Conservation (phyloP, 2,888 invertebrate genomes). For the Ferdinandea cuprea region DNA sequence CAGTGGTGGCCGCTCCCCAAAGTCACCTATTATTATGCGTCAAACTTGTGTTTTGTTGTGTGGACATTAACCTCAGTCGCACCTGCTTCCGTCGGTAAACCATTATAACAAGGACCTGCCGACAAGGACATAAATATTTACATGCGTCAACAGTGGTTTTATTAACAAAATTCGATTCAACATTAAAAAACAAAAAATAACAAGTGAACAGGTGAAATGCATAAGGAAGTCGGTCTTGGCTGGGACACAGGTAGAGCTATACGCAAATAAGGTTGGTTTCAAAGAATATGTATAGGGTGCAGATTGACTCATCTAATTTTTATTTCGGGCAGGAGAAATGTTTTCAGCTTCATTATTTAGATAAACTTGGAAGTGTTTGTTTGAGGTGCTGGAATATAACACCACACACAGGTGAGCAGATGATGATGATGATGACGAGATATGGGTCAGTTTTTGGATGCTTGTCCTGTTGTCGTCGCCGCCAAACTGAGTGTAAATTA, state of each 20-base stretch:
- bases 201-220: slow-evolving; percentile 49
- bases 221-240: neutral
- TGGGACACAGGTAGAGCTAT: slow-evolving; percentile 36
- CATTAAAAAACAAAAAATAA: slow-evolving; percentile 30
- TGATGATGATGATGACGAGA: slow-evolving; percentile 8
- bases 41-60: slow-evolving; percentile 20
- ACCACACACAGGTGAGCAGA: slow-evolving; percentile 66
- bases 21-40: slow-evolving; percentile 42
- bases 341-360: slow-evolving; percentile 41
- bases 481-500: slow-evolving; percentile 6
- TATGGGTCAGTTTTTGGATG: slow-evolving; percentile 41
- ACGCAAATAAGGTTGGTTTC: slow-evolving; percentile 11
- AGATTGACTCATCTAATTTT: slow-evolving; percentile 60
- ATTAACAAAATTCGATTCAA: slow-evolving; percentile 49
- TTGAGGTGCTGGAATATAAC: slow-evolving; percentile 23
- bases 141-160: slow-evolving; percentile 52
- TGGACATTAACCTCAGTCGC: slow-evolving; percentile 65
- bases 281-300: slow-evolving; percentile 18
- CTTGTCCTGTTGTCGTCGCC: slow-evolving; percentile 11
- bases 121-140: slow-evolving; percentile 70
- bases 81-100: slow-evolving; percentile 62
- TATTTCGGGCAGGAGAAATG: slow-evolving; percentile 6
- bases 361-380: slow-evolving; percentile 26
- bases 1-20: slow-evolving; percentile 29
- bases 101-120: slow-evolving; percentile 50